phyloP scores from a whole-genome alignment of 2,113 vertebrate genomes.

The Panthera uncia region DNA sequence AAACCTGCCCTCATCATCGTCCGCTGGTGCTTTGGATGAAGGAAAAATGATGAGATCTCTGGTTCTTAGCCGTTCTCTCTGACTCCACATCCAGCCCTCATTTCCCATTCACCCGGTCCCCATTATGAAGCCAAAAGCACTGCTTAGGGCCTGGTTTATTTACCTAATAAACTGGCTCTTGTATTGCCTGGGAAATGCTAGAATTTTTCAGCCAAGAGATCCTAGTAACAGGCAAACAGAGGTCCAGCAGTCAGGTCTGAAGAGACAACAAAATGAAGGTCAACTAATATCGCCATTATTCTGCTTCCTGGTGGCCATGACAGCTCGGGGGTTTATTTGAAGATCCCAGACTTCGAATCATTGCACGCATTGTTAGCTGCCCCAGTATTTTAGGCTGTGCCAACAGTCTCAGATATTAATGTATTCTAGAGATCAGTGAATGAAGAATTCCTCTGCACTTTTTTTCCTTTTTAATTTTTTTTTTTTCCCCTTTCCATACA shows the following conservation, averaged over 20 bases:
- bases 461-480: slow-evolving; percentile 79
- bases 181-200: slow-evolving; percentile 88
- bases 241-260: slow-evolving; percentile 92
- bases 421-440: slow-evolving; percentile 91
- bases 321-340: slow-evolving; percentile 98
- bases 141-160: slow-evolving; percentile 88
- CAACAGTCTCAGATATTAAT: slow-evolving; percentile 95
- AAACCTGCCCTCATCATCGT: neutral
- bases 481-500: slow-evolving; percentile 75
- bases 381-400: slow-evolving; percentile 86
- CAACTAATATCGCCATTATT: slow-evolving; percentile 97
- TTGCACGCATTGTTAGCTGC: slow-evolving; percentile 92
- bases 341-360: slow-evolving; percentile 99
- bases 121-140: slow-evolving; percentile 81
- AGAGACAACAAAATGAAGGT: slow-evolving; percentile 96
- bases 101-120: slow-evolving; percentile 54
- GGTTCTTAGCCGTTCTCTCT: neutral
- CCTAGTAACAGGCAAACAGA: slow-evolving; percentile 96
- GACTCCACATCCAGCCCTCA: neutral
- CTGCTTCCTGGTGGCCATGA: slow-evolving; percentile 97
- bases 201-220: slow-evolving; percentile 91
- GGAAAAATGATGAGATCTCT: neutral
- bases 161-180: slow-evolving; percentile 92
- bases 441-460: slow-evolving; percentile 88
- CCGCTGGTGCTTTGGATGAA: neutral